Base-by-base conservation (phyloP, 2,797 vertebrate genomes). In the Acanthiza pusilla region DNA sequence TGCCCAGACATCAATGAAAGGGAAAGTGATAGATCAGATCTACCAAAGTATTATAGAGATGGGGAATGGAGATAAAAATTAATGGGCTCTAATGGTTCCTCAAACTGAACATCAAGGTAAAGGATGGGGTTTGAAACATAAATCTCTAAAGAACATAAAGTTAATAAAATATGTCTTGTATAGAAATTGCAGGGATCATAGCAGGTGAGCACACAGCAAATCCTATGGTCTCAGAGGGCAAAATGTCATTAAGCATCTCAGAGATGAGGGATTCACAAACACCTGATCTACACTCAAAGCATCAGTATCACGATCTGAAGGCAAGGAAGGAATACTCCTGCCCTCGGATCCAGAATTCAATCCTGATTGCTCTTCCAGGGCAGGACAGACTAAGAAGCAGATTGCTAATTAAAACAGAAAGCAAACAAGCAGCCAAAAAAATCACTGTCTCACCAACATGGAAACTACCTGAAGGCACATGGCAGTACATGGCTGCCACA, bases 51-150 rank as follows among this genome's bases (percentile, higher is more conserved):
- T 85, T 82, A 87, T 3, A 13, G 38, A 85, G 80, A 90, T 58
- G 43, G 63, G 78, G 50, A 87, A 65, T 1, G 17, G n/a, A 91
- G 36, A 91, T 61, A 74, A 87, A 94, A 97, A 87, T 74, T 77
- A 77, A 92, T 54, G 38, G 81, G n/a, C 29, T 80, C 42, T 79
- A 95, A 82, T 25, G 82, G 42, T 74, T 93, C 27, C 54, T 75
- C 1, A 2, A 65, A 75, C 14, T 65, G 73, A 81, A 21, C 22
- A 75, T 58, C 66, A 73, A 70, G 65, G 66, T 62, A 76, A 95
- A 91, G 21, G 43, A 81, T 19, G 26, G 20, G 32, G 19, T 86
- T 88, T 84, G 47, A 93, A 90, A 68, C 8, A 65, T 13, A 72
- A 92, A 75, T 4, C 45, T 84, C 48, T 42, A 84, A 71, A 88